Base-by-base conservation (phyloP, 2,888 invertebrate species). In the Parelbella ahira region DNA sequence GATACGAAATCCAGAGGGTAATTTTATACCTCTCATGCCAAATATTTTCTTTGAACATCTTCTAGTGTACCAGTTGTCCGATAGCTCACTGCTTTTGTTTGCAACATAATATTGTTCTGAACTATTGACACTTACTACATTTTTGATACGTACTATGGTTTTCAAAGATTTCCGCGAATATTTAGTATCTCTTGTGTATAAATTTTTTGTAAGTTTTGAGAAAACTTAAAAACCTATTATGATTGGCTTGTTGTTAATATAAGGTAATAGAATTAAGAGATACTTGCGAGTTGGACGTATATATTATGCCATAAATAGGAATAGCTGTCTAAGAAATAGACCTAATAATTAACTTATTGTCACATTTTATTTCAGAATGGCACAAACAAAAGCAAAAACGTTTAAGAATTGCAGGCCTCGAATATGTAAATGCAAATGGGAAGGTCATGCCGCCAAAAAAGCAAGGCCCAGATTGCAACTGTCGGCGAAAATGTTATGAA, bases 301-400 rank as follows among this genome's bases (percentile, higher is more conserved):
- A n/a, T n/a, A n/a, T n/a, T n/a, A n/a, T n/a, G n/a, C n/a, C n/a
- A n/a, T n/a, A n/a, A n/a, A n/a, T n/a, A n/a, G n/a, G n/a, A n/a
- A n/a, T n/a, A n/a, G n/a, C n/a, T n/a, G n/a, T n/a, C n/a, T n/a
- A n/a, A n/a, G n/a, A n/a, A n/a, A n/a, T n/a, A n/a, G n/a, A n/a
- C n/a, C n/a, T n/a, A n/a, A n/a, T n/a, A n/a, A n/a, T n/a, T n/a
- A n/a, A n/a, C n/a, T n/a, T n/a, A n/a, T n/a, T n/a, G n/a, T n/a
- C n/a, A n/a, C n/a, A n/a, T n/a, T n/a, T 2, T 15, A 23, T 79
- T 82, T 51, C 69, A 87, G 89, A 89, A 86, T 89, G 89, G 89
- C 89, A 89, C 75, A 88, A 89, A 68, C 89, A 89, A 66, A 89
- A 89, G 63, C 88, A 89, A 56, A 89, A 89, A 60, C 76, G 89